Evolutionary conservation across 2,797 vertebrate species (phyloP).

Genomic region (Hemitrygon akajei): DNA sequence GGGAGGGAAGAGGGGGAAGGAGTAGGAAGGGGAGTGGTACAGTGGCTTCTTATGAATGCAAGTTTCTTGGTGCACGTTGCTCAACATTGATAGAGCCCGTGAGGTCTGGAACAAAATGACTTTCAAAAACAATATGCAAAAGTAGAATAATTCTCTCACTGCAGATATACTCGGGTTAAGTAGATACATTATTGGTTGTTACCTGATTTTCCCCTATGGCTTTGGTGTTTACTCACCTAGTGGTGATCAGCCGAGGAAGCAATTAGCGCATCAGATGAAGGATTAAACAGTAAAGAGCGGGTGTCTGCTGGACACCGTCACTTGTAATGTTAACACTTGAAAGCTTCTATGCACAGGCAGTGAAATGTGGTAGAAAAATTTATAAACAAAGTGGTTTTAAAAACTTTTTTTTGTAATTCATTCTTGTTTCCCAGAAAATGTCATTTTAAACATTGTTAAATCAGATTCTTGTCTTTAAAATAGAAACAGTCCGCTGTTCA

Average conservation of each 20-base stretch:
- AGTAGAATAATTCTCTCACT: not conserved
- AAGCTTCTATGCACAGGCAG: slow-evolving; percentile 25
- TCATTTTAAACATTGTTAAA: slow-evolving; percentile 30
- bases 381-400: slow-evolving; percentile 37
- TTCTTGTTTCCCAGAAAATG: slow-evolving; percentile 25
- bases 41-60: not conserved
- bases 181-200: slow-evolving; percentile 27
- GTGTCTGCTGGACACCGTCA: slow-evolving; percentile 39
- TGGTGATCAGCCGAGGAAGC: slow-evolving; percentile 35
- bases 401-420: slow-evolving; percentile 33
- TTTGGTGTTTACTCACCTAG: slow-evolving; percentile 37
- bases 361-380: slow-evolving; percentile 36
- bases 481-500: not conserved
- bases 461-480: not conserved
- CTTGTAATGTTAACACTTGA: slow-evolving; percentile 30
- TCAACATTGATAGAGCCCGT: slow-evolving; percentile 51
- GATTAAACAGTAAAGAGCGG: slow-evolving; percentile 14
- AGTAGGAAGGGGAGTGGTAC: not conserved
- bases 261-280: not conserved
- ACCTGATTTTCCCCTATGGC: slow-evolving; percentile 15
- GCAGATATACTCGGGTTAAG: slow-evolving; percentile 18
- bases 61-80: slow-evolving; percentile 7
- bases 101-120: slow-evolving; percentile 49
- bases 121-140: slow-evolving; percentile 10
- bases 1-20: not conserved